phyloP scores from a whole-genome alignment of 2,797 vertebrate species.

The Brachyrhaphis roseni region DNA sequence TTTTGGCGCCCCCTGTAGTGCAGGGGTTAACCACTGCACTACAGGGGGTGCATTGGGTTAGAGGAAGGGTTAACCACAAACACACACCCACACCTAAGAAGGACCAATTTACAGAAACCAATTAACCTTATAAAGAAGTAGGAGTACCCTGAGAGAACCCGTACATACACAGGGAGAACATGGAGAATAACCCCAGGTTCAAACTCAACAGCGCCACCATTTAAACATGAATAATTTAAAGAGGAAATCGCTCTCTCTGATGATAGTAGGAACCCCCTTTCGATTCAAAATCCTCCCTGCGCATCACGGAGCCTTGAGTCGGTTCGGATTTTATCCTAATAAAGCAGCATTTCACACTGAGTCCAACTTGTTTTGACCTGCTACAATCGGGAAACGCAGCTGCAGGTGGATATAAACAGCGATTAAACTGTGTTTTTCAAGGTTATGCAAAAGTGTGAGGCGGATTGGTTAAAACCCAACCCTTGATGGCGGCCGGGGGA shows the following conservation, averaged over 20 bases:
- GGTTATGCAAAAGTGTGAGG: slow-evolving; percentile 25
- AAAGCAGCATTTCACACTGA: not conserved
- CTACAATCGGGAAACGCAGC: slow-evolving; percentile 22
- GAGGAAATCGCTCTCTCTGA: not conserved
- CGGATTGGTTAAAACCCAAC: not conserved
- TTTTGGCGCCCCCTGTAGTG: not conserved
- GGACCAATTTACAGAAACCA: not conserved
- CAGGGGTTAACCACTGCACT: no score
- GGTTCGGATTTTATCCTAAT: not conserved
- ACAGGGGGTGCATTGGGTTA: not conserved
- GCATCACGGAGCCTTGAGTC: not conserved
- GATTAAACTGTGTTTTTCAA: slow-evolving; percentile 39
- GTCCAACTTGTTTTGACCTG: slow-evolving; percentile 30
- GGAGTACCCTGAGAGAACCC: not conserved
- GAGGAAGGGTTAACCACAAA: not conserved
- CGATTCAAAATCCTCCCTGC: not conserved
- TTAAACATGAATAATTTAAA: not conserved
- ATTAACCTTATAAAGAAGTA: not conserved
- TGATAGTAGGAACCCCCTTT: not conserved
- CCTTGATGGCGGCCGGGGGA: not conserved
- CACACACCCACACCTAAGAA: not conserved
- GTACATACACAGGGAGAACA: not conserved
- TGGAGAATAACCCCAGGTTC: not conserved
- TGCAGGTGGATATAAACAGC: slow-evolving; percentile 64
- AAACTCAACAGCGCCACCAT: not conserved